Percentiles rank a stretch among this genome's conserved stretches.
Evolutionary conservation across 1,140 invertebrate genomes (phyloP).

Genomic region (Drosophila melanogaster): Release_6_plus_ISO1_MT NT_033777.3:27894501-27895000

Average conservation of each 20-base stretch:
- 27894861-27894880: background rate
- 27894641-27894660: slow-evolving; percentile 33
- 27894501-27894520: slow-evolving; percentile 77
- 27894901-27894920: background rate
- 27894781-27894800: background rate
- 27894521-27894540: slow-evolving; percentile 26
- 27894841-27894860: background rate
- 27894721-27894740: slow-evolving; percentile 55
- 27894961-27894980: background rate
- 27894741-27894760: slow-evolving; percentile 23
- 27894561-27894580: slow-evolving; percentile 22
- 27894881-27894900: too few species aligned
- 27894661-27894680: slow-evolving; percentile 42
- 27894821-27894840: background rate
- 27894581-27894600: slow-evolving; percentile 34
- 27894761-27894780: background rate
- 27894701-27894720: slow-evolving; percentile 78
- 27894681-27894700: slow-evolving; percentile 77
- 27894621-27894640: slow-evolving; percentile 1
- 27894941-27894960: slow-evolving; percentile 1
- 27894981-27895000: slow-evolving; percentile 13
- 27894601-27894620: slow-evolving; percentile 9
- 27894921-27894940: background rate
- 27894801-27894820: too few species aligned
- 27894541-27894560: slow-evolving; percentile 32